Conservation (phyloP, 2,888 invertebrate genomes). For the Taenaris catops region DNA sequence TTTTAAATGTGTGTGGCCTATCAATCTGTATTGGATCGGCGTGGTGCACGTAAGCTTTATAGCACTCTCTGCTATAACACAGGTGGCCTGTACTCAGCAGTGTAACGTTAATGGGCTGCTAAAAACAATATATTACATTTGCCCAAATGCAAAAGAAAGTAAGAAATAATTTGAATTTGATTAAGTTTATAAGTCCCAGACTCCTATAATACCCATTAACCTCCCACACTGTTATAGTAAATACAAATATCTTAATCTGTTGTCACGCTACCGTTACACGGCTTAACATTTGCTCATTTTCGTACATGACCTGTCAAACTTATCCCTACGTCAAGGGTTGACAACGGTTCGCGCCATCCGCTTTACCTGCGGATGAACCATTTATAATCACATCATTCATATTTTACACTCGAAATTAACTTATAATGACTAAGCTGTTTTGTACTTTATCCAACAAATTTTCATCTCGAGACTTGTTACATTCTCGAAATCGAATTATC, state of each 20-base stretch:
- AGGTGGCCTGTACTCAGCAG: too few species aligned
- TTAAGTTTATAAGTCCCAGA: background rate
- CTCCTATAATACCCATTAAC: too few species aligned
- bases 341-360: constrained; percentile 69
- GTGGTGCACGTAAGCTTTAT: too few species aligned
- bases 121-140: too few species aligned
- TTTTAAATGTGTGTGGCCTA: too few species aligned
- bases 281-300: constrained; percentile 35
- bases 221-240: too few species aligned
- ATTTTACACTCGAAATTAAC: constrained; percentile 29
- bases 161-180: too few species aligned
- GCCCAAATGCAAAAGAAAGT: too few species aligned
- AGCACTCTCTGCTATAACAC: too few species aligned
- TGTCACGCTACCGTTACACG: constrained; percentile 7
- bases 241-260: constrained; percentile 11
- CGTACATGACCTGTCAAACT: constrained; percentile 66
- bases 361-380: constrained; percentile 56
- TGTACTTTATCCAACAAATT: constrained; percentile 34
- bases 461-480: constrained; percentile 37
- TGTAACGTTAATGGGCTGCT: too few species aligned
- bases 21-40: too few species aligned
- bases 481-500: constrained; percentile 32
- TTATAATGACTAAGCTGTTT: constrained; percentile 30
- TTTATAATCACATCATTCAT: constrained; percentile 35
- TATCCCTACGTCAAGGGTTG: constrained; percentile 73